These are phyloP conservation scores for Gopherus flavomarginatus DNA, from an alignment of 2,113 vertebrate genomes.

Conservation along the genomic window DNA sequence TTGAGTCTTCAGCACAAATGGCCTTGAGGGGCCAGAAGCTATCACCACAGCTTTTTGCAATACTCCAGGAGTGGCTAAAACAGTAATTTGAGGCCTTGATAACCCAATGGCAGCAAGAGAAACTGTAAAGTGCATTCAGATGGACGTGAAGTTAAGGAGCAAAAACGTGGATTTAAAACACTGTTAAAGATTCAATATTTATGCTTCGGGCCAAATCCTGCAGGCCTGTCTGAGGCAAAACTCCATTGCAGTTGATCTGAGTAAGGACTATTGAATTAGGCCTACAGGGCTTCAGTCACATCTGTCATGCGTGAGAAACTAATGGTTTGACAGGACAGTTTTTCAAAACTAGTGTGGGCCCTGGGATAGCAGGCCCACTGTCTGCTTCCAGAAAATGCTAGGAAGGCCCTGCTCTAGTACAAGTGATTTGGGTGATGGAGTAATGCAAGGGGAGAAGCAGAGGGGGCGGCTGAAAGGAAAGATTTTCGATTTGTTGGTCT, in stretches of 20 bases:
- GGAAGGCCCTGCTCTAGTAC: neutral
- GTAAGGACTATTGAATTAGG: neutral
- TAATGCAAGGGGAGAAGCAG: accelerated
- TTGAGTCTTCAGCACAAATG: neutral
- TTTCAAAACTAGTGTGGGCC: neutral
- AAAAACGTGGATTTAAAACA: neutral
- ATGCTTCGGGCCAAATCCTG: neutral
- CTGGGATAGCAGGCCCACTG: neutral
- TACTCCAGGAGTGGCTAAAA: neutral
- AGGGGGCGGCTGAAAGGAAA: neutral
- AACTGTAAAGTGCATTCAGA: neutral
- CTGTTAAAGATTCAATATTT: accelerated
- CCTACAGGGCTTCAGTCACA: accelerated
- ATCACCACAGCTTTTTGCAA: accelerated
- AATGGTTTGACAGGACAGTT: neutral
- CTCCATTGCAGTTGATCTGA: accelerated
- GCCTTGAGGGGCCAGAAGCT: neutral
- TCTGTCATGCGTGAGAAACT: accelerated
- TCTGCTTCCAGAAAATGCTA: neutral
- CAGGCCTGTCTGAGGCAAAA: neutral
- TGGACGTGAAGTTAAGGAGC: neutral
- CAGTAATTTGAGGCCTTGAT: neutral
- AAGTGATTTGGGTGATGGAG: accelerated
- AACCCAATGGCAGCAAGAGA: neutral
- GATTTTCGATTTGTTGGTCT: accelerated